Conservation (phyloP, 1,140 invertebrate species). For the Neomicropteryx cornuta region DNA sequence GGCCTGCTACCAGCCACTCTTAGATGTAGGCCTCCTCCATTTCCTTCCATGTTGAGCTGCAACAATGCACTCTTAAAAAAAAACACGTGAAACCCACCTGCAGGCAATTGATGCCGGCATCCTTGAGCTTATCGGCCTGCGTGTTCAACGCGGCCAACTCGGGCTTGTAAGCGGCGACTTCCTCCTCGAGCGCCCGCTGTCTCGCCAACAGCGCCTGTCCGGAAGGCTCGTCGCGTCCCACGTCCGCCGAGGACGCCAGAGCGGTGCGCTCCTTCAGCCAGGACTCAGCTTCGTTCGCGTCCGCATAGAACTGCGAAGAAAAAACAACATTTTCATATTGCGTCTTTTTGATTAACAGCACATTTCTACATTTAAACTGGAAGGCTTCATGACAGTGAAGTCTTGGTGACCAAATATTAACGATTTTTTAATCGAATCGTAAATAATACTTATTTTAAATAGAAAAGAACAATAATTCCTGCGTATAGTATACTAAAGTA, state of each 20-base stretch:
- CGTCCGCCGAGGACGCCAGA: constrained; percentile 77
- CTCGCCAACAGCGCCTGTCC: constrained; percentile 76
- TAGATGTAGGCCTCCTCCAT: too few relatives aligned
- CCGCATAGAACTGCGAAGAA: constrained; percentile 72
- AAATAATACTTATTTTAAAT: too few relatives aligned
- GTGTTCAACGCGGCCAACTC: constrained; percentile 81
- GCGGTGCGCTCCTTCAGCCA: constrained; percentile 93
- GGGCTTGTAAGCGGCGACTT: constrained; percentile 81
- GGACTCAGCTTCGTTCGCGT: constrained; percentile 95
- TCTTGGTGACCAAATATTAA: too few relatives aligned
- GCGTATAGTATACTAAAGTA: too few relatives aligned
- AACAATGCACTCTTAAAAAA: too few relatives aligned
- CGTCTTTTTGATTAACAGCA: too few relatives aligned
- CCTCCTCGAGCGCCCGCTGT: constrained; percentile 80
- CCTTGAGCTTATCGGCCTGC: constrained; percentile 72
- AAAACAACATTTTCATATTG: constrained; percentile 9
- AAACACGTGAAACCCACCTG: constrained; percentile 36
- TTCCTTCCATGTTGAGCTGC: too few relatives aligned
- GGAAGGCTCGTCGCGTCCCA: constrained; percentile 80
- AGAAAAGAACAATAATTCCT: too few relatives aligned
- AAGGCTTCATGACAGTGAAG: too few relatives aligned
- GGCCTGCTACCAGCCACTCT: too few relatives aligned
- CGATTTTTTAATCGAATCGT: too few relatives aligned
- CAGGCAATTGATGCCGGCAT: constrained; percentile 64
- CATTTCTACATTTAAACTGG: neutral